Conservation (phyloP, 2,113 vertebrate genomes). For the Amphilophus citrinellus region DNA sequence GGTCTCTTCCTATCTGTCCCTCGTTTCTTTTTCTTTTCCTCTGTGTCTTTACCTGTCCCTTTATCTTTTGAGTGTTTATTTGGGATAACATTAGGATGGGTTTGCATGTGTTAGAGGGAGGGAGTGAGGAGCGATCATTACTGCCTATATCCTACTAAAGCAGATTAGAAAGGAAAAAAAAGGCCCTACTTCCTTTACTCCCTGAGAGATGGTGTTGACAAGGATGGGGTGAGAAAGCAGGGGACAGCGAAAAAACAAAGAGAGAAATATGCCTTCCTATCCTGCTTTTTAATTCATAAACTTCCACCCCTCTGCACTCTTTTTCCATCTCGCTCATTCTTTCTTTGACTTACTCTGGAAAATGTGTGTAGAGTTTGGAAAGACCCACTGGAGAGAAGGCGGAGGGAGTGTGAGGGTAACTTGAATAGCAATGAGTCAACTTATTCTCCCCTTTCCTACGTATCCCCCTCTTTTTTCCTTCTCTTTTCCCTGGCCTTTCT, state of each 20-base stretch:
- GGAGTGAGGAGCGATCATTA: background rate
- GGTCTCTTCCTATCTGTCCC: conserved; percentile 31
- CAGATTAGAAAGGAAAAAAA: conserved; percentile 58
- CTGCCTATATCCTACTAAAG: conserved; percentile 63
- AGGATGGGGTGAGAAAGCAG: conserved; percentile 57
- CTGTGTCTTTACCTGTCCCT: background rate
- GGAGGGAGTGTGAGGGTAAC: conserved; percentile 56
- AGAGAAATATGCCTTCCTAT: conserved; percentile 34
- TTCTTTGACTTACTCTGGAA: conserved; percentile 74
- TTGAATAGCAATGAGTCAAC: conserved; percentile 44
- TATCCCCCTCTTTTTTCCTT: background rate
- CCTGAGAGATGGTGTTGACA: conserved; percentile 72
- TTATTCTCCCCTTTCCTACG: conserved; percentile 31
- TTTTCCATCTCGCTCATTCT: conserved; percentile 28
- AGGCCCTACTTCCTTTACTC: conserved; percentile 67
- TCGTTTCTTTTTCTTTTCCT: conserved; percentile 4
- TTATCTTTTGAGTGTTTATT: conserved; percentile 40
- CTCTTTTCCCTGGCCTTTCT: conserved; percentile 8
- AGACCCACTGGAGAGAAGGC: conserved; percentile 57
- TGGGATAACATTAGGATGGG: conserved; percentile 46
- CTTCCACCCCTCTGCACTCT: conserved; percentile 11
- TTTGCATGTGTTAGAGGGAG: background rate
- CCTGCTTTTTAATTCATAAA: conserved; percentile 66
- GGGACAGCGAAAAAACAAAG: background rate
- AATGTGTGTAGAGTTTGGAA: conserved; percentile 83